phyloP scores from a whole-genome alignment of 1,140 invertebrate species.

The Uloborus diversus region DNA sequence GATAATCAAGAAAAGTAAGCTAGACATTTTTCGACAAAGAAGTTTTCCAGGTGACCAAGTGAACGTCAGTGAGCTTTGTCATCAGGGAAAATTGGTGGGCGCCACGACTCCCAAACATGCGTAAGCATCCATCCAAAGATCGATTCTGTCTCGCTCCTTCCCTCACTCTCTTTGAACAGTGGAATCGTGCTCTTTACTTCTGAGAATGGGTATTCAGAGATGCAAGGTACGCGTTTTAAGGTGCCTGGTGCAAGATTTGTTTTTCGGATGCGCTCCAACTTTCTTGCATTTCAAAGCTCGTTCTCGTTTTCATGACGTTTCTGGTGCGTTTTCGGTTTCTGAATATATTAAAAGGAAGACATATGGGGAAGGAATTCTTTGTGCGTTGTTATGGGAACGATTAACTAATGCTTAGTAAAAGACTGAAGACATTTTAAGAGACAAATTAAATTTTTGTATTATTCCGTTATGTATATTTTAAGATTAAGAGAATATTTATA shows the following conservation, averaged over 20 bases:
- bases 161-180: slow-evolving; percentile 13
- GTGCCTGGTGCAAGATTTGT: not conserved
- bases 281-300: slow-evolving; percentile 1
- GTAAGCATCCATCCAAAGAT: slow-evolving; percentile 1
- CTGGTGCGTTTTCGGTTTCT: too few species aligned
- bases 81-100: slow-evolving; percentile 14
- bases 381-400: too few species aligned
- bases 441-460: too few species aligned
- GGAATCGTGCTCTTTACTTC: not conserved
- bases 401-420: too few species aligned
- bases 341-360: too few species aligned
- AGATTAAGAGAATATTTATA: too few species aligned
- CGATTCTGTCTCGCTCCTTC: not conserved
- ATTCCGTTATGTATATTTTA: too few species aligned
- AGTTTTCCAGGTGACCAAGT: too few species aligned
- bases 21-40: too few species aligned
- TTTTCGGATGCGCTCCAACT: not conserved
- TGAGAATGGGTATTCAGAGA: slow-evolving; percentile 7
- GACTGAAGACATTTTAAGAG: too few species aligned
- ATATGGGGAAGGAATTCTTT: slow-evolving; percentile 10
- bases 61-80: not conserved
- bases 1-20: too few species aligned
- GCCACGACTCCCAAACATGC: slow-evolving; percentile 7
- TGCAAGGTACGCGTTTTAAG: not conserved
- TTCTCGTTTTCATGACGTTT: too few species aligned